These are phyloP conservation scores for Blastobasis adustella DNA, from an alignment of 2,888 invertebrate genomes.

Conservation along the genomic window DNA sequence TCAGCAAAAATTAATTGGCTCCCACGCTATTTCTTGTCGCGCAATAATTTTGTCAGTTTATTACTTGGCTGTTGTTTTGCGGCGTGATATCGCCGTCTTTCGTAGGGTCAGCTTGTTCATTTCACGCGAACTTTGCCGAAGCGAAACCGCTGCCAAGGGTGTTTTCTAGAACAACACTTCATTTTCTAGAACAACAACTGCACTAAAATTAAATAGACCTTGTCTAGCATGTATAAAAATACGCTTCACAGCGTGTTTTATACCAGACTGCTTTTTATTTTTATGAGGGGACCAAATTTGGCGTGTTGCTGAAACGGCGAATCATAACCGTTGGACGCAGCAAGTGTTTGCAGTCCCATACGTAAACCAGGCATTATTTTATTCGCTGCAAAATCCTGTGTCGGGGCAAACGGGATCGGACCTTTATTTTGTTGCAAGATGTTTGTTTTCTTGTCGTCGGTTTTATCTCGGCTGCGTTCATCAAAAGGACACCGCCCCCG, in stretches of 20 bases:
- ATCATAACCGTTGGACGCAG: slow-evolving; percentile 67
- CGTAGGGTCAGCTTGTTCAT: not conserved
- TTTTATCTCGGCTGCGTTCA: slow-evolving; percentile 41
- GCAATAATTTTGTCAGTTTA: slow-evolving; percentile 54
- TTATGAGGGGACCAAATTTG: slow-evolving; percentile 64
- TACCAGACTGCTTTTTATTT: slow-evolving; percentile 56
- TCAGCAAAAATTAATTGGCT: slow-evolving; percentile 71
- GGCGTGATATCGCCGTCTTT: slow-evolving; percentile 18
- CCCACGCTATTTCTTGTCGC: slow-evolving; percentile 55
- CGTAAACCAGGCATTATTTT: slow-evolving; percentile 49
- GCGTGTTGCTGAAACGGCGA: slow-evolving; percentile 62
- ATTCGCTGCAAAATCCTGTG: slow-evolving; percentile 24
- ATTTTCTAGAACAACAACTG: not conserved
- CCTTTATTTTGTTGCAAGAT: slow-evolving; percentile 25
- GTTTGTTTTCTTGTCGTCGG: slow-evolving; percentile 25
- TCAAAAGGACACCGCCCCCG: slow-evolving; percentile 38
- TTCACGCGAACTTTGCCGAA: no score
- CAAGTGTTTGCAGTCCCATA: slow-evolving; percentile 61
- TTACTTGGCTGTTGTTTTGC: slow-evolving; percentile 32
- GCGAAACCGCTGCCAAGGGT: not conserved
- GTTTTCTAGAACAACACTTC: not conserved
- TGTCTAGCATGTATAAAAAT: slow-evolving; percentile 32
- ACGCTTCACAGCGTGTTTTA: slow-evolving; percentile 47
- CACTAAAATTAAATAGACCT: slow-evolving; percentile 9
- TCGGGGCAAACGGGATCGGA: slow-evolving; percentile 20